phyloP scores from a whole-genome alignment of 2,888 invertebrate genomes.

The Micoletzkya japonica region DNA sequence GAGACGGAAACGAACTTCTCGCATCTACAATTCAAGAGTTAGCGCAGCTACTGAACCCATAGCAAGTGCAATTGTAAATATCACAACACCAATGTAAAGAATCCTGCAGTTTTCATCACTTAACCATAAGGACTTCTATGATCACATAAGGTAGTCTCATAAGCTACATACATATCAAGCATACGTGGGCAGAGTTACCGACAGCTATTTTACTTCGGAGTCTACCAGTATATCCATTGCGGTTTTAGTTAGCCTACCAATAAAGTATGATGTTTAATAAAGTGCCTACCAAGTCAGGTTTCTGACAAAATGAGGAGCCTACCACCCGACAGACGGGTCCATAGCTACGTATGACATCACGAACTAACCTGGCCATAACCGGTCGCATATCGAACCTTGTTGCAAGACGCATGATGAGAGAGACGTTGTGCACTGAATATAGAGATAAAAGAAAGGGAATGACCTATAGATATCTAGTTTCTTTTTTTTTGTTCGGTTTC shows the following conservation, averaged over 20 bases:
- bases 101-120: neutral
- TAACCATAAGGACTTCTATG: neutral
- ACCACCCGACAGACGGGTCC: too few relatives aligned
- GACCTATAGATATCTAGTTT: neutral
- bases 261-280: too few relatives aligned
- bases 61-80: too few relatives aligned
- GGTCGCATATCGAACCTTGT: slow-evolving; percentile 49
- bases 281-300: too few relatives aligned
- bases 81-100: too few relatives aligned
- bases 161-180: neutral
- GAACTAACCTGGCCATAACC: slow-evolving; percentile 36
- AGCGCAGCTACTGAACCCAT: too few relatives aligned
- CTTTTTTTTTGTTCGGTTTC: neutral
- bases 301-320: too few relatives aligned
- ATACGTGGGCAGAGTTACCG: too few relatives aligned
- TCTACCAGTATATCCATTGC: too few relatives aligned
- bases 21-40: slow-evolving; percentile 43
- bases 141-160: neutral
- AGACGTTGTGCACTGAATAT: slow-evolving; percentile 45
- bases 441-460: neutral
- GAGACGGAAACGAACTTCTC: slow-evolving; percentile 47
- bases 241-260: too few relatives aligned
- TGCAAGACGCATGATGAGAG: slow-evolving; percentile 45
- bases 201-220: too few relatives aligned
- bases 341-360: neutral